Evolutionary conservation across 2,113 vertebrate genomes (phyloP).

Genomic region (Urocitellus parryii): DNA sequence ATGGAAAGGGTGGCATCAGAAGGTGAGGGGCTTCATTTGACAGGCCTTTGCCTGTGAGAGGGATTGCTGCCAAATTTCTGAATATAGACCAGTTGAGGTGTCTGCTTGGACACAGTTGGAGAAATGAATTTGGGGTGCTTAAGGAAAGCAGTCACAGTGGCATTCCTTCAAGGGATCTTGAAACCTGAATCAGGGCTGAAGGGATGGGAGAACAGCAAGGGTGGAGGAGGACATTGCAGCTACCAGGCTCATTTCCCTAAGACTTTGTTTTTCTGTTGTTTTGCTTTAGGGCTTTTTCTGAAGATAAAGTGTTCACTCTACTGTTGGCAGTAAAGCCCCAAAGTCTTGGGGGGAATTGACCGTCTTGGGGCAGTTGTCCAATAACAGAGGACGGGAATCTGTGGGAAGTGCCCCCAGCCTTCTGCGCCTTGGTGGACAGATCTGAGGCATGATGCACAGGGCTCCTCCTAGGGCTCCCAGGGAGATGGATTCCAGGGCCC

Average conservation of each 20-base stretch:
- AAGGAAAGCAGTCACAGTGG: accelerated
- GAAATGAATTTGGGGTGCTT: no score
- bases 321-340: neutral
- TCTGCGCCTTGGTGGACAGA: no score
- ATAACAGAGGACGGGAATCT: neutral
- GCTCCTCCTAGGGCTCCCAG: neutral
- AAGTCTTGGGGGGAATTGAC: neutral
- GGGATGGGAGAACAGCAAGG: accelerated
- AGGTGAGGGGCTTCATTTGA: neutral
- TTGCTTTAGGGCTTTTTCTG: neutral
- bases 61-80: no score
- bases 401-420: neutral
- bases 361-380: accelerated
- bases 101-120: accelerated
- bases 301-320: neutral
- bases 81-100: no score
- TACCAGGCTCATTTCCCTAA: neutral
- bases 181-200: no score
- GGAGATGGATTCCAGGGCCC: neutral
- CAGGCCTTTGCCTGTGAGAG: neutral
- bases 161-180: neutral
- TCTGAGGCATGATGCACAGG: neutral
- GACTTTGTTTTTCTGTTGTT: neutral
- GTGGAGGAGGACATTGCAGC: no score
- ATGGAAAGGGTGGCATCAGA: neutral